Percentiles rank a stretch among this genome's conserved stretches.
Conservation (phyloP, 2,797 vertebrate species). For the Syndactyla subalaris region DNA sequence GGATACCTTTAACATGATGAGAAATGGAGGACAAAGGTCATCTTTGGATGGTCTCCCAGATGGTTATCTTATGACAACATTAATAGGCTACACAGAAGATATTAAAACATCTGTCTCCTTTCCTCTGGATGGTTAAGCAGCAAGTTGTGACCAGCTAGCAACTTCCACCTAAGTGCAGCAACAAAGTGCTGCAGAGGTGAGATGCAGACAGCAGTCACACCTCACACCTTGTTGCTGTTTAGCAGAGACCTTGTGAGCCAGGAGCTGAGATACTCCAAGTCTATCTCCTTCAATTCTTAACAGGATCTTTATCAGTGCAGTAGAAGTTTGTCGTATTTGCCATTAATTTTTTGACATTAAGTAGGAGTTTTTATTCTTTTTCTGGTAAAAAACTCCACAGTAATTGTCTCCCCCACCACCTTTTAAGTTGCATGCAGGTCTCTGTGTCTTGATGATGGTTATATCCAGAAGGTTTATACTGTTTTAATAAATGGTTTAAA, state of each 20-base stretch:
- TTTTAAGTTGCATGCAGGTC: not conserved
- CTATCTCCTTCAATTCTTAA: not conserved
- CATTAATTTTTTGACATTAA: not conserved
- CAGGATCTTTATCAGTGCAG: not conserved
- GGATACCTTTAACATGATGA: not conserved
- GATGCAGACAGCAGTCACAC: not conserved
- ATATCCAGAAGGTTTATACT: not conserved
- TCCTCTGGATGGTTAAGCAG: not conserved
- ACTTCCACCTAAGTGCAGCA: not conserved
- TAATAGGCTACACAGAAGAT: not conserved
- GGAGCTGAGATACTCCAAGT: not conserved
- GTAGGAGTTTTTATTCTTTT: not conserved
- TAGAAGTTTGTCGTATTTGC: not conserved
- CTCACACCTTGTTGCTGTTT: not conserved
- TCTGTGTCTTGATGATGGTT: not conserved
- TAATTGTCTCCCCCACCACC: not conserved
- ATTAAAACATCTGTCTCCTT: not conserved
- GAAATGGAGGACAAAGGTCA: not conserved
- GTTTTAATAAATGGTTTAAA: not conserved
- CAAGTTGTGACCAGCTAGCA: not conserved
- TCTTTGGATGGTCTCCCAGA: not conserved
- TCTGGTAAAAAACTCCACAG: not conserved
- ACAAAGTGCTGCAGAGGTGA: not conserved
- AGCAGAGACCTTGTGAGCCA: not conserved
- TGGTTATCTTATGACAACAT: not conserved